phyloP scores from a whole-genome alignment of 1,140 invertebrate genomes.

The Zaprionus africanus region DNA sequence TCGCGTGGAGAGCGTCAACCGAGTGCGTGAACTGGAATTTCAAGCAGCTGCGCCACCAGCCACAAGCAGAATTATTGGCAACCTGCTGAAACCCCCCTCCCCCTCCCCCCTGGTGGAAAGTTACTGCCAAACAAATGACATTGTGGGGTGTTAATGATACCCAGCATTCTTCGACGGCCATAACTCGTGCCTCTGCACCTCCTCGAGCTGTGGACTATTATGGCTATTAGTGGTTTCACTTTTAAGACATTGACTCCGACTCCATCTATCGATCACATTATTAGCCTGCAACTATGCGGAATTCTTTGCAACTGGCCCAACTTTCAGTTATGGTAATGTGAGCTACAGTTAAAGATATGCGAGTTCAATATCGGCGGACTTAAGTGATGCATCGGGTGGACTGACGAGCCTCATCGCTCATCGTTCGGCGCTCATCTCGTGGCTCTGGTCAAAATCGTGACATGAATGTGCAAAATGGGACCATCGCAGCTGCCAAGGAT shows the following conservation, averaged over 20 bases:
- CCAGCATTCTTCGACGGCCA: slow-evolving; percentile 11
- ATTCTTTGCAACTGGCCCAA: slow-evolving; percentile 42
- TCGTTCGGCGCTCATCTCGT: slow-evolving; percentile 57
- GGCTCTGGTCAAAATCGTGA: slow-evolving; percentile 67
- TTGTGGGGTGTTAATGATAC: slow-evolving; percentile 58
- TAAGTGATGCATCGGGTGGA: slow-evolving; percentile 53
- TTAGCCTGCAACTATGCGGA: slow-evolving; percentile 8
- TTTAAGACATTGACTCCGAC: slow-evolving; percentile 42
- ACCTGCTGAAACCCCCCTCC: slow-evolving; percentile 44
- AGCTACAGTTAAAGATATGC: slow-evolving; percentile 20
- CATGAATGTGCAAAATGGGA: slow-evolving; percentile 57
- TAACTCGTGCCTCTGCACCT: slow-evolving; percentile 43
- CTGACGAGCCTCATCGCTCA: slow-evolving; percentile 55
- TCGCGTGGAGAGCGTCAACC: slow-evolving; percentile 46
- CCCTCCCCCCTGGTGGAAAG: slow-evolving; percentile 25
- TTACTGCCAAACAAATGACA: slow-evolving; percentile 58
- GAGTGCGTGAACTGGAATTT: slow-evolving; percentile 53
- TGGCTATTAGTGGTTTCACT: slow-evolving; percentile 70
- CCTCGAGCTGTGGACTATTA: slow-evolving; percentile 47
- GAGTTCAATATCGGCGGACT: slow-evolving; percentile 34
- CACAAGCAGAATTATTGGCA: slow-evolving; percentile 14
- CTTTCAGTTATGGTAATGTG: slow-evolving; percentile 49
- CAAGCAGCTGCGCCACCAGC: slow-evolving; percentile 18
- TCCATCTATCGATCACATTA: slow-evolving; percentile 29
- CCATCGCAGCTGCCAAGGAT: slow-evolving; percentile 28